Evolutionary conservation across 2,797 vertebrate genomes (phyloP).

Genomic region (Sparus aurata): DNA sequence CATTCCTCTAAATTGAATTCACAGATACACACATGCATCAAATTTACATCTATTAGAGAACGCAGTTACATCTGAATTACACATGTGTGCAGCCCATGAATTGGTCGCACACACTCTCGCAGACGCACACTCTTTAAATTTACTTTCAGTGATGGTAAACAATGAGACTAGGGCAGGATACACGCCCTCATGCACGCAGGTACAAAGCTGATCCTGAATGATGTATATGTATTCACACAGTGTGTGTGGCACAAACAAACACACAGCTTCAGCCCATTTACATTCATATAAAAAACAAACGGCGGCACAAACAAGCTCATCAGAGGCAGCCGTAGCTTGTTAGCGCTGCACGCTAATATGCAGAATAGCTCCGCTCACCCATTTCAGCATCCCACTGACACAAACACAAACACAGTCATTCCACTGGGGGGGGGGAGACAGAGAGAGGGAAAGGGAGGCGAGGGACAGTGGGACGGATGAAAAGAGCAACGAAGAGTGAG

Average conservation of each 20-base stretch:
- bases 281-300: conserved; percentile 70
- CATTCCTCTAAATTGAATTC: conserved; percentile 72
- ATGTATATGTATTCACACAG: conserved; percentile 22
- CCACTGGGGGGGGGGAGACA: conserved; percentile 9
- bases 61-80: conserved; percentile 58
- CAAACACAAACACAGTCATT: conserved; percentile 69
- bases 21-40: conserved; percentile 67
- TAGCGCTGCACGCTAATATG: conserved; percentile 72
- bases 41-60: conserved; percentile 69
- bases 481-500: conserved; percentile 67
- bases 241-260: conserved; percentile 7
- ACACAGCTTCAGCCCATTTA: conserved; percentile 57
- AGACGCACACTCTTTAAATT: conserved; percentile 27
- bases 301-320: conserved; percentile 79
- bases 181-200: conserved; percentile 1
- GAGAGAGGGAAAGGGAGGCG: neutral
- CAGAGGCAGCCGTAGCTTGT: conserved; percentile 76
- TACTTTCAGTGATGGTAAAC: conserved; percentile 49
- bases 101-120: conserved; percentile 18
- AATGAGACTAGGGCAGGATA: conserved; percentile 26
- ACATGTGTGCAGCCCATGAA: conserved; percentile 18
- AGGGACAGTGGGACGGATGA: conserved; percentile 47
- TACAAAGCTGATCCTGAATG: conserved; percentile 27
- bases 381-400: conserved; percentile 72
- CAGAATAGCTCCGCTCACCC: conserved; percentile 71